Evolutionary conservation across 2,113 vertebrate species (phyloP).

Genomic region (Anolis carolinensis): DNA sequence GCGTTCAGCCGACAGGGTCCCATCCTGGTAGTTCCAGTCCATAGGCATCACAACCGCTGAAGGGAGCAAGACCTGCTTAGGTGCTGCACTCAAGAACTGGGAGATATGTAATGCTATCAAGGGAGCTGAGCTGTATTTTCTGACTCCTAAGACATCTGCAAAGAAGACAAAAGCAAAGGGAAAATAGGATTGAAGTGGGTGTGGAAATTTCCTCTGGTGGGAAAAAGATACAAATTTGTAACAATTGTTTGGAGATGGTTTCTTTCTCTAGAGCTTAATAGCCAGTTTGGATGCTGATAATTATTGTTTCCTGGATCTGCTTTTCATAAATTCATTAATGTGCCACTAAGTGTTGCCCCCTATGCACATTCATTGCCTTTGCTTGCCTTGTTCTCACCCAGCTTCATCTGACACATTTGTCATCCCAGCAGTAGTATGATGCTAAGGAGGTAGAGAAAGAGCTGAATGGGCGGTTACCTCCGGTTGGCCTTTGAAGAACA

Average conservation of each 20-base stretch:
- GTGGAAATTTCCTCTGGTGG: neutral
- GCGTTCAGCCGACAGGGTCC: accelerated
- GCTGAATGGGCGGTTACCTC: neutral
- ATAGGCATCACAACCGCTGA: constrained; percentile 37
- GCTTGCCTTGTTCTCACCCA: constrained; percentile 4
- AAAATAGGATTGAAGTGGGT: neutral
- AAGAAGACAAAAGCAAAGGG: constrained; percentile 1
- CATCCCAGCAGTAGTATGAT: neutral
- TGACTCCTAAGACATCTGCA: neutral
- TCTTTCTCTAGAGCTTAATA: constrained; percentile 39
- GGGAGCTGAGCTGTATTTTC: neutral
- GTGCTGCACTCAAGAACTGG: accelerated
- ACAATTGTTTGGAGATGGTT: constrained; percentile 40
- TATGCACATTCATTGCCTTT: neutral
- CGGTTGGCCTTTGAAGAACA: neutral
- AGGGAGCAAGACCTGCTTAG: neutral
- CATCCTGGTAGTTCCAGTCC: constrained; percentile 32
- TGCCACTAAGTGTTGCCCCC: neutral
- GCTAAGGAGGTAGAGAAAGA: accelerated
- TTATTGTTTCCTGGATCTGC: constrained; percentile 28
- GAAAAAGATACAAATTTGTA: neutral
- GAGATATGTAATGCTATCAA: neutral
- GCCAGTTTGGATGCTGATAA: constrained; percentile 21
- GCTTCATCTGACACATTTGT: neutral
- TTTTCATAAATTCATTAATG: constrained; percentile 30